Percentiles rank a stretch among this genome's conserved stretches.
These are phyloP conservation scores for Aulostomus chinensis DNA, from an alignment of 2,797 vertebrate species.

Conservation along the genomic window DNA sequence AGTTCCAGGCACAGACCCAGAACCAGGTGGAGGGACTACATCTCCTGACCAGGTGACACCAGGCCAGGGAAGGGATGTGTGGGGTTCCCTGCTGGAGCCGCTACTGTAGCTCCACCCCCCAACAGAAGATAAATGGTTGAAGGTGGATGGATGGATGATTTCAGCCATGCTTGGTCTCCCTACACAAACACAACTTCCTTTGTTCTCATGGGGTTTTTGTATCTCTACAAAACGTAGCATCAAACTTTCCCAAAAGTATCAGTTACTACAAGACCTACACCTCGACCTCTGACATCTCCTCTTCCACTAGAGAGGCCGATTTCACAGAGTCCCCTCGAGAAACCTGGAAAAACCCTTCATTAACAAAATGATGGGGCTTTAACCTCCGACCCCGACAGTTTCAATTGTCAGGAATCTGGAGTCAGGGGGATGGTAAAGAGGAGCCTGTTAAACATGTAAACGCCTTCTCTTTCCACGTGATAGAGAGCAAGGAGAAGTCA, in stretches of 20 bases:
- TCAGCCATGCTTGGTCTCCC: no score
- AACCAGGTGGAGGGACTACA: no score
- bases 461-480: constrained; percentile 56
- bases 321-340: constrained; percentile 11
- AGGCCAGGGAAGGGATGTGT: no score
- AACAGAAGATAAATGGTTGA: no score
- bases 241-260: neutral
- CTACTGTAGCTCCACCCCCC: no score
- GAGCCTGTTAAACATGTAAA: constrained; percentile 62
- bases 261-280: neutral
- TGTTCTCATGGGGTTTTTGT: neutral
- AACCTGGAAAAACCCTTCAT: constrained; percentile 46
- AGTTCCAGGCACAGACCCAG: no score
- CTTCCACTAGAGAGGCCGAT: constrained; percentile 6
- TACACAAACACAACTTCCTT: no score
- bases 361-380: constrained; percentile 1
- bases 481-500: constrained; percentile 40
- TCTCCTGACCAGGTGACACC: no score
- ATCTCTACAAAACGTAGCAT: neutral
- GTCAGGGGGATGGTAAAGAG: constrained; percentile 27
- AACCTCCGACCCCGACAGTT: constrained; percentile 30
- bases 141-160: no score
- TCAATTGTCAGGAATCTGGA: constrained; percentile 31
- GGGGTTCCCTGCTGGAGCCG: no score
- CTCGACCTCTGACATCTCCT: constrained; percentile 10